Evolutionary conservation across 1,140 invertebrate genomes (phyloP).

Genomic region (Aphelenchoides avenae): DNA sequence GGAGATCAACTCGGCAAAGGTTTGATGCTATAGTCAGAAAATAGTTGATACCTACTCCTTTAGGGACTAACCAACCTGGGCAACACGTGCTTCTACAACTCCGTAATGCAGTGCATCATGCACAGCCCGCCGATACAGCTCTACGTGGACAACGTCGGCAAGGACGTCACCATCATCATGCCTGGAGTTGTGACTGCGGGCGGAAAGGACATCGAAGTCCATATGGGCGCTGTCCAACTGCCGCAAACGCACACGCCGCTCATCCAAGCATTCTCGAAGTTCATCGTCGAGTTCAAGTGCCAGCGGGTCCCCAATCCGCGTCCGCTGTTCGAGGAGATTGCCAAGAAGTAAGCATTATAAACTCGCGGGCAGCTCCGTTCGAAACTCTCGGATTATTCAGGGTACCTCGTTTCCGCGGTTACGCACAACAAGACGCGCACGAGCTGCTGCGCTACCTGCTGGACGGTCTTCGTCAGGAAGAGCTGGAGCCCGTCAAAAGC

Average conservation of each 20-base stretch:
- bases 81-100: constrained; percentile 80
- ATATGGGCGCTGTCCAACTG: constrained; percentile 10
- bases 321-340: constrained; percentile 41
- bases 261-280: constrained; percentile 21
- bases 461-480: constrained; percentile 72
- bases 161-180: constrained; percentile 65
- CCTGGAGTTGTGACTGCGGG: too few species aligned
- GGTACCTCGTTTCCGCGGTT: constrained; percentile 78
- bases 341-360: constrained; percentile 11
- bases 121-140: constrained; percentile 30
- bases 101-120: constrained; percentile 72
- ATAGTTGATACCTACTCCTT: too few species aligned
- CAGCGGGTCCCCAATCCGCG: constrained; percentile 30
- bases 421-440: constrained; percentile 91
- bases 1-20: too few species aligned
- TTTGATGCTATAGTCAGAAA: too few species aligned
- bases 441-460: constrained; percentile 82
- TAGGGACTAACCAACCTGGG: constrained; percentile 26
- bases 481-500: constrained; percentile 60
- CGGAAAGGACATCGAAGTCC: constrained; percentile 64
- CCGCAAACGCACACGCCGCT: constrained; percentile 21
- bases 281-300: constrained; percentile 41
- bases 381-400: constrained; percentile 47
- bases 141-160: constrained; percentile 68
- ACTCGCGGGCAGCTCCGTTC: not conserved